Base-by-base conservation (phyloP, 2,888 invertebrate species). In the Caenorhabditis wallacei region DNA sequence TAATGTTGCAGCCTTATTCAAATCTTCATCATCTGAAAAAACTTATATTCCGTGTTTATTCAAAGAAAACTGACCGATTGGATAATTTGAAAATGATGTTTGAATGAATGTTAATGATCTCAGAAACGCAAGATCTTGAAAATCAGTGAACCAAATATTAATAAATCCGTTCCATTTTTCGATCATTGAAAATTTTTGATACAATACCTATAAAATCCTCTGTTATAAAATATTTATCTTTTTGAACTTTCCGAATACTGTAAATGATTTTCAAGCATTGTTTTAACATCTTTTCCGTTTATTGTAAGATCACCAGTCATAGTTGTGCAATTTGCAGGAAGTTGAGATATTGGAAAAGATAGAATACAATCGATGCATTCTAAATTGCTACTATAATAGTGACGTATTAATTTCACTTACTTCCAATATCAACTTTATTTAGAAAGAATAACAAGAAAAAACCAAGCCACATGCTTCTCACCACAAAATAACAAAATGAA, bases 111-210 rank as follows among this genome's bases (percentile, higher is more conserved):
- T 10, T 1, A 59, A 35, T 11, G 59, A 59, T 40, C 35, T 37
- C 16, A 59, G 35, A 20, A 59, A 59, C 18, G 59, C 10, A 8
- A 59, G 22, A 40, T 59, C n/a, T 40, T 37, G 18, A 13, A 59
- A 59, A n/a, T 59, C 59, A 7, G 59, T 59, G 13, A 40, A n/a
- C 3, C 1, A 10, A 7, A 59, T 40, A 30, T 2, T 22, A 1
- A 59, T 37, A 4, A 30, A 40, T 3, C 40, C 59, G 2, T 1
- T 20, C 59, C 59, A 59, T 10, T 0, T 59, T 22, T 40, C 59
- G 20, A 59, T 20, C 10, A 11, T 59, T 13, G 37, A 20, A n/a
- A 59, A 59, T 3, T 59, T 59, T 59, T 59, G 59, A 10, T 4
- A 1, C 2, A 59, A 18, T 11, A 40, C 30, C 59, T 59, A 35